A percentile compares a stretch with the other conserved stretches of the same genome.
phyloP scores from a whole-genome alignment of 1,140 invertebrate genomes.

The Drosophila prosaltans region DNA sequence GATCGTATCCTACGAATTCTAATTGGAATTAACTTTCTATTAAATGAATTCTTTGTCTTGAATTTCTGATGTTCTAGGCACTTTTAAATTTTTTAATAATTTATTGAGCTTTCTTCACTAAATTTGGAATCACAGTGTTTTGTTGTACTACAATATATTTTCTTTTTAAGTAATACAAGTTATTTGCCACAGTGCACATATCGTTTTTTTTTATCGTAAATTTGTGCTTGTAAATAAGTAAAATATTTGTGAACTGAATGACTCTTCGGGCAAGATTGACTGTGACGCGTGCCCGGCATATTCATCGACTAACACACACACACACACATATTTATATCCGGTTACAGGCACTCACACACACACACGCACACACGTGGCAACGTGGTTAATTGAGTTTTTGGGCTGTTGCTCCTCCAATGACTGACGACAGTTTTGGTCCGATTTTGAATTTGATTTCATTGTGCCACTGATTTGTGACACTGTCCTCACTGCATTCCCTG shows the following conservation, averaged over 20 bases:
- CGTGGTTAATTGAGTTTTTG: slow-evolving; percentile 73
- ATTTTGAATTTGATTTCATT: slow-evolving; percentile 1
- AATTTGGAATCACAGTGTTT: too few relatives aligned
- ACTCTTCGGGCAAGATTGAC: slow-evolving; percentile 7
- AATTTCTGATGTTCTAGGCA: too few relatives aligned
- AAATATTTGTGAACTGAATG: slow-evolving; percentile 7
- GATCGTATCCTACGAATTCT: too few relatives aligned
- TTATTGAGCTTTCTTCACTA: too few relatives aligned
- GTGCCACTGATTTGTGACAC: slow-evolving; percentile 11
- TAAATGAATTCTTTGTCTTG: too few relatives aligned
- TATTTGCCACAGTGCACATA: neutral
- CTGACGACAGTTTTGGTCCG: slow-evolving; percentile 45
- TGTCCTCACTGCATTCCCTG: neutral
- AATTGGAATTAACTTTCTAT: too few relatives aligned
- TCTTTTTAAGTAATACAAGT: neutral
- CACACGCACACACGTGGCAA: slow-evolving; percentile 18
- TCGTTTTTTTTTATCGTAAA: slow-evolving; percentile 5
- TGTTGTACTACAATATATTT: too few relatives aligned
- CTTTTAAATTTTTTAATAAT: too few relatives aligned
- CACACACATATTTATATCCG: neutral
- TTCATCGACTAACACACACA: neutral
- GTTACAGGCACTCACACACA: neutral
- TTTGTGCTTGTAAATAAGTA: slow-evolving; percentile 1
- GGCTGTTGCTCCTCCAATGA: slow-evolving; percentile 65
- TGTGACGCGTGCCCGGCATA: slow-evolving; percentile 15